phyloP scores from a whole-genome alignment of 2,888 invertebrate species.

The Alviniconcha strummeri region DNA sequence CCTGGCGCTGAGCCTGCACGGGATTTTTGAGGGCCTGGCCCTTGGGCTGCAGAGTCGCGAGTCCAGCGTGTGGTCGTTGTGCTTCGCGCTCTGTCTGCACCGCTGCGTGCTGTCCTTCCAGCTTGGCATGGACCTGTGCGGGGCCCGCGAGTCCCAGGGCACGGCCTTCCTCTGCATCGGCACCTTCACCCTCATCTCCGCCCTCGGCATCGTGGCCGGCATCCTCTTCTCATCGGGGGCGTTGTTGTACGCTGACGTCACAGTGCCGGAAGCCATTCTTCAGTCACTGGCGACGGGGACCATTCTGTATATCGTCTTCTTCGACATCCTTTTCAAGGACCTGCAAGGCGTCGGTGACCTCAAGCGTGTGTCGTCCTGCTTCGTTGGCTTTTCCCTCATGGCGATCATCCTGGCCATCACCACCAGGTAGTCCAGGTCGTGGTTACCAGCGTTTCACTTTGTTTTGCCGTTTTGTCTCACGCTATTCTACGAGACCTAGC shows the following conservation, averaged over 20 bases:
- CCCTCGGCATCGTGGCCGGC: slow-evolving; percentile 61
- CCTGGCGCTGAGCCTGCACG: slow-evolving; percentile 64
- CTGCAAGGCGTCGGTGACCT: slow-evolving; percentile 62
- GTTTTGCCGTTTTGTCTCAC: too few relatives aligned
- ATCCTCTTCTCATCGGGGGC: slow-evolving; percentile 64
- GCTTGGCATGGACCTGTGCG: slow-evolving; percentile 60
- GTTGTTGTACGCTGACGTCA: slow-evolving; percentile 60
- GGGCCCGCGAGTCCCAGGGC: slow-evolving; percentile 59
- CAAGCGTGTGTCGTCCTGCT: slow-evolving; percentile 62
- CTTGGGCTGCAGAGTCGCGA: slow-evolving; percentile 61
- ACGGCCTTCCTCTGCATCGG: slow-evolving; percentile 61
- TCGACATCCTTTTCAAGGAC: slow-evolving; percentile 66
- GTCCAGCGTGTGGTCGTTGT: slow-evolving; percentile 63
- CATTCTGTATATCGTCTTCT: slow-evolving; percentile 66
- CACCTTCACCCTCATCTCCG: slow-evolving; percentile 61
- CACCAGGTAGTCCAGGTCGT: slow-evolving; percentile 33
- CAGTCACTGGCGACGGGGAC: slow-evolving; percentile 66
- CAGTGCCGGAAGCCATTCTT: slow-evolving; percentile 64
- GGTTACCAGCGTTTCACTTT: neutral
- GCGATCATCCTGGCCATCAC: slow-evolving; percentile 60
- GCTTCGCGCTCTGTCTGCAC: slow-evolving; percentile 62
- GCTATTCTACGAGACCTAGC: too few relatives aligned
- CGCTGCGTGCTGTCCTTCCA: slow-evolving; percentile 64
- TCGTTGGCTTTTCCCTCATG: slow-evolving; percentile 66
- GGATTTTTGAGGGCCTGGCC: slow-evolving; percentile 67